Evolutionary conservation across 2,113 vertebrate species (phyloP).

Genomic region (Sisor rabdophorus): DNA sequence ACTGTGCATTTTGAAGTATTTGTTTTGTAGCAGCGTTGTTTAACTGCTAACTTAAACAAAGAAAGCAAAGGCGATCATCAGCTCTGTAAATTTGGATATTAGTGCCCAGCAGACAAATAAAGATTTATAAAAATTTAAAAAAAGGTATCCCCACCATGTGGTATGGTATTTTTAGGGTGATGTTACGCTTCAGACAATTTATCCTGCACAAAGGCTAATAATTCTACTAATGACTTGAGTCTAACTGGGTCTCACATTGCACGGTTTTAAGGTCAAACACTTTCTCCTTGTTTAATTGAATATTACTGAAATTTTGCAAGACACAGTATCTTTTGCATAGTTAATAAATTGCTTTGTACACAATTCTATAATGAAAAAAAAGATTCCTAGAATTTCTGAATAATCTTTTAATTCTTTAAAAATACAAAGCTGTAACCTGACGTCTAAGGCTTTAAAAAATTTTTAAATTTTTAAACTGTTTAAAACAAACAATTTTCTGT

Average conservation of each 20-base stretch:
- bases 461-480: conserved; percentile 26
- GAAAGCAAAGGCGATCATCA: background rate
- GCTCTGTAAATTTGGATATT: background rate
- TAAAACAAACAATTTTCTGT: no score
- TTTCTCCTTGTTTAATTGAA: background rate
- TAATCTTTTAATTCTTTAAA: conserved; percentile 36
- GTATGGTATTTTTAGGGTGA: conserved; percentile 10
- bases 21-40: background rate
- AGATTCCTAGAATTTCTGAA: background rate
- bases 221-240: no score
- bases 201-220: background rate
- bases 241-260: background rate
- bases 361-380: background rate
- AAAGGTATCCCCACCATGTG: background rate
- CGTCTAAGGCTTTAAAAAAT: conserved; percentile 11
- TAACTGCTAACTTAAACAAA: background rate
- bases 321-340: background rate
- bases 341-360: background rate
- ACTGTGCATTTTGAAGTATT: background rate
- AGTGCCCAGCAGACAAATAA: background rate
- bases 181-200: background rate
- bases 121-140: background rate
- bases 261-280: background rate
- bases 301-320: no score
- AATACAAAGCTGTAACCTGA: conserved; percentile 21